These are phyloP conservation scores for Thinocorus orbignyianus DNA, from an alignment of 2,113 vertebrate genomes.

Conservation along the genomic window DNA sequence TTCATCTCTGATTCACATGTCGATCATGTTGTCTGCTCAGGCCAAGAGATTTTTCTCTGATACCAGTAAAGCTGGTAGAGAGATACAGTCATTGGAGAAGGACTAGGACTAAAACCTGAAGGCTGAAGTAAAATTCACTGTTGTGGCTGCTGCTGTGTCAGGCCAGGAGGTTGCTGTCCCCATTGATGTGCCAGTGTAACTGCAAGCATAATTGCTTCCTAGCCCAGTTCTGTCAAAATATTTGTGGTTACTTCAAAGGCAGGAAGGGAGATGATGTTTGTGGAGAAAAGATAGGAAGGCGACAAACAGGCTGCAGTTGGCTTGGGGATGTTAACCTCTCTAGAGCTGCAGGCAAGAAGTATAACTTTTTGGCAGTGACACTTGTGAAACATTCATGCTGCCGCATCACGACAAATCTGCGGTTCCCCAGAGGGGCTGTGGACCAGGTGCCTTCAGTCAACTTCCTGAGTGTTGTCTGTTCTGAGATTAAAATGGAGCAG, in stretches of 20 bases:
- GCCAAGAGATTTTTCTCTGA: neutral
- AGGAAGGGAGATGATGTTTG: neutral
- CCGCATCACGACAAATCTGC: neutral
- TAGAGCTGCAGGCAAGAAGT: neutral
- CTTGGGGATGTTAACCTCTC: neutral
- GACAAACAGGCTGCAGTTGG: neutral
- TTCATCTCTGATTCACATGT: neutral
- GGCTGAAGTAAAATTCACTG: neutral
- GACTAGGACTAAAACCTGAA: neutral
- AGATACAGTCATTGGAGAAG: neutral
- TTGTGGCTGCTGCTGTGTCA: neutral
- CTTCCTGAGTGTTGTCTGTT: neutral
- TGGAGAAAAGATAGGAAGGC: neutral
- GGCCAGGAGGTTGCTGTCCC: neutral
- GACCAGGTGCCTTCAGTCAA: neutral
- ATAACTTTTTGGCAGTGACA: neutral
- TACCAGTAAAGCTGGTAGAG: neutral
- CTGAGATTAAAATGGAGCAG: neutral
- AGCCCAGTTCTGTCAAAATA: constrained; percentile 5
- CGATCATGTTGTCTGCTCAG: neutral
- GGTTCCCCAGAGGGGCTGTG: neutral
- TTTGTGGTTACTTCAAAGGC: neutral
- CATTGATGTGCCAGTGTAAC: neutral
- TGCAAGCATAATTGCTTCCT: neutral
- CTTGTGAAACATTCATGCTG: neutral